phyloP scores from a whole-genome alignment of 1,140 invertebrate genomes.

The Liolophura sinensis region DNA sequence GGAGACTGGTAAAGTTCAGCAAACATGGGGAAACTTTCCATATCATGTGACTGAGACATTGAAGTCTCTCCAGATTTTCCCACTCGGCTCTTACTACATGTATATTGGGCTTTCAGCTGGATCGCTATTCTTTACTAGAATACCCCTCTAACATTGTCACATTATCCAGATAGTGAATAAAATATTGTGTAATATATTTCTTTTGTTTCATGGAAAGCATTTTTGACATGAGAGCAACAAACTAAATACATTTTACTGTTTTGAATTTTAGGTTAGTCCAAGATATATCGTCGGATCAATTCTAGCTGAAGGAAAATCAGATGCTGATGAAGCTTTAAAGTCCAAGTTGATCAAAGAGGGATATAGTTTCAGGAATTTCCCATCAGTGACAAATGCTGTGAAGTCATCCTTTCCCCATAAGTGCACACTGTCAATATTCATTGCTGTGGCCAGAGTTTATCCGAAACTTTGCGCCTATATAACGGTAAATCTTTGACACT shows the following conservation, averaged over 20 bases:
- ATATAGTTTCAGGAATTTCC: conserved; percentile 56
- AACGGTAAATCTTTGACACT: conserved; percentile 33
- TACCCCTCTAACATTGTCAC: too few relatives aligned
- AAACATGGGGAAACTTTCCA: too few relatives aligned
- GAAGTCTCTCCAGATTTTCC: too few relatives aligned
- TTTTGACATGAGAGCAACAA: background rate
- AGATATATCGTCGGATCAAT: conserved; percentile 57
- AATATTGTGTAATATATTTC: background rate
- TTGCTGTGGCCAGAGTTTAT: conserved; percentile 59
- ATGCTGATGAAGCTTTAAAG: conserved; percentile 28
- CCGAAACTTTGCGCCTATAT: conserved; percentile 55
- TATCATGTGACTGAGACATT: too few relatives aligned
- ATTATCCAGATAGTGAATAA: background rate
- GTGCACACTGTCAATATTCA: conserved; percentile 58
- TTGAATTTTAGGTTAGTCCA: background rate
- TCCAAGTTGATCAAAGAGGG: conserved; percentile 41
- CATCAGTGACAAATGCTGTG: conserved; percentile 56
- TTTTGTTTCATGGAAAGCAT: background rate
- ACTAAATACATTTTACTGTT: background rate
- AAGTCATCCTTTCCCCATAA: conserved; percentile 58
- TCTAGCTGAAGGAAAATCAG: conserved; percentile 42
- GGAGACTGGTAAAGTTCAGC: too few relatives aligned
- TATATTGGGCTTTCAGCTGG: too few relatives aligned
- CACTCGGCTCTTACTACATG: too few relatives aligned
- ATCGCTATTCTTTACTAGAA: too few relatives aligned